These are phyloP conservation scores for Lanius collurio DNA, from an alignment of 2,113 vertebrate genomes.

Conservation along the genomic window DNA sequence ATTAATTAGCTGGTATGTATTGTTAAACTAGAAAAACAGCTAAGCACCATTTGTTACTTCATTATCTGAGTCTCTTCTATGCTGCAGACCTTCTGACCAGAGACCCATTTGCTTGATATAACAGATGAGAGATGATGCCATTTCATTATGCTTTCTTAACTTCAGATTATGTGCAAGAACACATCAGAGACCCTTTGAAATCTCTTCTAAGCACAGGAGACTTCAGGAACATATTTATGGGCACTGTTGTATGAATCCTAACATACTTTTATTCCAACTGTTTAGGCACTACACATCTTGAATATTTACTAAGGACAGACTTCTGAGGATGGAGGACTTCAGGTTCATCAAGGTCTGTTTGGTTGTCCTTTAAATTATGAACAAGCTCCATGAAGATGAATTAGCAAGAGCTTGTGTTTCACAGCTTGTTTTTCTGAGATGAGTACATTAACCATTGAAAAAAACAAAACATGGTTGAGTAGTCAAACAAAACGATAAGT, in stretches of 20 bases:
- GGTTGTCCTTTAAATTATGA: background rate
- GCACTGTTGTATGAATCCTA: background rate
- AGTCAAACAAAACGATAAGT: background rate
- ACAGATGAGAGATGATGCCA: background rate
- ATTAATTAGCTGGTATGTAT: background rate
- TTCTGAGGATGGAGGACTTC: background rate
- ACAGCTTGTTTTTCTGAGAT: background rate
- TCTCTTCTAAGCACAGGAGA: background rate
- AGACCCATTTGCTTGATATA: background rate
- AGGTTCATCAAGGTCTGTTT: background rate
- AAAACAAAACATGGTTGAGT: background rate
- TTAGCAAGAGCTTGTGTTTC: background rate
- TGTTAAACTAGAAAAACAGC: background rate
- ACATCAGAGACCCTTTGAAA: background rate
- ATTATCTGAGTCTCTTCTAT: background rate
- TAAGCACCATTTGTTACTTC: background rate
- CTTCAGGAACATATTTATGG: background rate
- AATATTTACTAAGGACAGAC: background rate
- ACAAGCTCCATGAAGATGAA: background rate
- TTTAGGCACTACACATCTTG: background rate
- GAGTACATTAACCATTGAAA: background rate
- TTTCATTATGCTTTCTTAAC: background rate
- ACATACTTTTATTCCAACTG: background rate
- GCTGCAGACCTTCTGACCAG: background rate
- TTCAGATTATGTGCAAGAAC: background rate